phyloP scores from a whole-genome alignment of 2,888 invertebrate genomes.

The Hydrotaea cyrtoneurina region DNA sequence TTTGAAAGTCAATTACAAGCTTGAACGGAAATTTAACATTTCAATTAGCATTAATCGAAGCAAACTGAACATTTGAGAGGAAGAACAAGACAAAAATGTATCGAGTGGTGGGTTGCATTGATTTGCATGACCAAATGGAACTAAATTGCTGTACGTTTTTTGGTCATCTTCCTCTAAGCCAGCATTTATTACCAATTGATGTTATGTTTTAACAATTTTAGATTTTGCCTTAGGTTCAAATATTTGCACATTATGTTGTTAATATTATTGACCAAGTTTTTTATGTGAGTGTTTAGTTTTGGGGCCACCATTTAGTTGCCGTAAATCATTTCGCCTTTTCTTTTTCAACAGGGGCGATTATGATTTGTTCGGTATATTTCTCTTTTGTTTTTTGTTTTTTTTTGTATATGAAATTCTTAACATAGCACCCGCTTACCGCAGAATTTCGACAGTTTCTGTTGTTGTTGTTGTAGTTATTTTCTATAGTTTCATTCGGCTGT shows the following conservation, averaged over 20 bases:
- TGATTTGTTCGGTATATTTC: constrained; percentile 57
- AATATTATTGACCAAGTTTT: constrained; percentile 18
- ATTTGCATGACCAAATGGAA: constrained; percentile 29
- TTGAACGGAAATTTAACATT: constrained; percentile 80
- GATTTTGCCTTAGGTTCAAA: too few species aligned
- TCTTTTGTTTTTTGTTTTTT: too few species aligned
- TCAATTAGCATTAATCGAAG: constrained; percentile 73
- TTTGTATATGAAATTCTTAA: constrained; percentile 40
- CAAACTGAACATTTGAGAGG: constrained; percentile 54
- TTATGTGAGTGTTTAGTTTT: constrained; percentile 53
- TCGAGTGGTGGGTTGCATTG: not conserved
- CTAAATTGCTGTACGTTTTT: constrained; percentile 48
- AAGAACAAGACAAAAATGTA: not conserved
- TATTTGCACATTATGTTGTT: too few species aligned
- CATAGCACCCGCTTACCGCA: constrained; percentile 20
- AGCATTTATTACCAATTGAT: constrained; percentile 38
- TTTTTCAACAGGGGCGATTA: constrained; percentile 43
- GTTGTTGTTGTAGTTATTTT: not conserved
- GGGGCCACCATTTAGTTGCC: constrained; percentile 39
- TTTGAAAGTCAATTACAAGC: constrained; percentile 79
- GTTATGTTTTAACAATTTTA: too few species aligned
- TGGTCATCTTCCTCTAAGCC: not conserved
- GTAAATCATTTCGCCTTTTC: constrained; percentile 62
- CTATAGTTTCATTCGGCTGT: not conserved
- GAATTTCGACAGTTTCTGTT: not conserved